Percentiles rank a stretch among this genome's conserved stretches.
Conservation (phyloP, 92 coral and sea anemone genomes). For the Muricea muricata region DNA sequence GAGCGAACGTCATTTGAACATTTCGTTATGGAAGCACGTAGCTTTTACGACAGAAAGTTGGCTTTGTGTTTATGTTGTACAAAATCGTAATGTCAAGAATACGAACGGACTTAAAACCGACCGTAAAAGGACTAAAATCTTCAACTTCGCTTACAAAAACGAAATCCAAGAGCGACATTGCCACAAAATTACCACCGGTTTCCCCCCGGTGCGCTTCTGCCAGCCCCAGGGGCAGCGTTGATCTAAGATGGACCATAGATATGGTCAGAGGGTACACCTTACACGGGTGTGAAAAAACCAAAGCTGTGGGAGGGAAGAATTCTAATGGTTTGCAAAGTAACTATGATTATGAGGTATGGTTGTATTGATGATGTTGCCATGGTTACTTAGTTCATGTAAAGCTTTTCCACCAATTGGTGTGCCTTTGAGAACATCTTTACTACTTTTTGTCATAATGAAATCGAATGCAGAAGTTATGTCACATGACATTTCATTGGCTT, state of each 20-base stretch:
- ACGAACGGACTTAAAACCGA: slow-evolving; percentile 75
- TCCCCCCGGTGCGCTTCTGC: slow-evolving; percentile 42
- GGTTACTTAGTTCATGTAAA: no score
- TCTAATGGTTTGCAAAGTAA: background rate
- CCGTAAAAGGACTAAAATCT: slow-evolving; percentile 56
- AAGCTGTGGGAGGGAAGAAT: slow-evolving; percentile 27
- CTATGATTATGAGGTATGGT: slow-evolving; percentile 31
- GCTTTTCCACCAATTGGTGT: no score
- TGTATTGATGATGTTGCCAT: no score
- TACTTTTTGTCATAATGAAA: no score
- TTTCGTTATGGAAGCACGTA: no score
- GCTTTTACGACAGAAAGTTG: background rate
- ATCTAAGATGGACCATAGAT: slow-evolving; percentile 67
- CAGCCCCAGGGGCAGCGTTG: slow-evolving; percentile 37
- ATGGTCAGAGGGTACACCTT: slow-evolving; percentile 76
- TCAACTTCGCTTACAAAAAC: slow-evolving; percentile 6
- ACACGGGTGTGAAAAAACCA: slow-evolving; percentile 31
- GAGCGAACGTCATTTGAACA: no score
- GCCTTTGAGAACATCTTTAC: no score
- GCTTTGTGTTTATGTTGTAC: background rate
- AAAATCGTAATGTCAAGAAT: slow-evolving; percentile 70
- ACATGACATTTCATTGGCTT: no score
- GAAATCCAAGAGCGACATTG: background rate
- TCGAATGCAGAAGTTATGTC: no score
- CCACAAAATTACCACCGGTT: slow-evolving; percentile 79